Evolutionary conservation across 2,797 vertebrate species (phyloP).

Genomic region (Onychomys arenicola): DNA sequence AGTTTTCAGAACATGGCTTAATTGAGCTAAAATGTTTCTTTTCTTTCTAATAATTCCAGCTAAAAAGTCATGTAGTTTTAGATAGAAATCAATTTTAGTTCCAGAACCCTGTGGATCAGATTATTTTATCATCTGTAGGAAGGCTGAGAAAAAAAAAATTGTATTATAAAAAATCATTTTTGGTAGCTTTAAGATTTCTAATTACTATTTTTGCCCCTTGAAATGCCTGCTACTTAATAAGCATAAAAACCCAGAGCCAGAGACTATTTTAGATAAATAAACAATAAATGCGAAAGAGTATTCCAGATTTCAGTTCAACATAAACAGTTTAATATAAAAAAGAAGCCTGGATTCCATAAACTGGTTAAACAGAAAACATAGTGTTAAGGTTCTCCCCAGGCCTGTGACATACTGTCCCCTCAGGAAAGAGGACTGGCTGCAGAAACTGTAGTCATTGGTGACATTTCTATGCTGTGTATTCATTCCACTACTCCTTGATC

Average conservation of each 20-base stretch:
- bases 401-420: constrained; percentile 47
- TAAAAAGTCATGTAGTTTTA: constrained; percentile 72
- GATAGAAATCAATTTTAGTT: constrained; percentile 82
- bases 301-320: constrained; percentile 52
- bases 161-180: constrained; percentile 73
- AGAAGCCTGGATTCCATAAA: constrained; percentile 5
- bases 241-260: constrained; percentile 56
- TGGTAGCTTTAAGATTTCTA: constrained; percentile 72
- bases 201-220: constrained; percentile 72
- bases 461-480: constrained; percentile 21
- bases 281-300: constrained; percentile 54
- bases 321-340: constrained; percentile 68
- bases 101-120: constrained; percentile 44
- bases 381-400: constrained; percentile 3
- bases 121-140: constrained; percentile 76
- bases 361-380: constrained; percentile 2
- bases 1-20: constrained; percentile 71
- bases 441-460: background rate
- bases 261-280: constrained; percentile 72
- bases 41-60: constrained; percentile 70
- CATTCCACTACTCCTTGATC: constrained; percentile 6
- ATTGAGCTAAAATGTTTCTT: constrained; percentile 71
- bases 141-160: constrained; percentile 73
- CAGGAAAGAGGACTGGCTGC: background rate
- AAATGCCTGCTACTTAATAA: constrained; percentile 72